These are phyloP conservation scores for Glyphotaelius pellucidus DNA, from an alignment of 2,888 invertebrate species.

Conservation along the genomic window DNA sequence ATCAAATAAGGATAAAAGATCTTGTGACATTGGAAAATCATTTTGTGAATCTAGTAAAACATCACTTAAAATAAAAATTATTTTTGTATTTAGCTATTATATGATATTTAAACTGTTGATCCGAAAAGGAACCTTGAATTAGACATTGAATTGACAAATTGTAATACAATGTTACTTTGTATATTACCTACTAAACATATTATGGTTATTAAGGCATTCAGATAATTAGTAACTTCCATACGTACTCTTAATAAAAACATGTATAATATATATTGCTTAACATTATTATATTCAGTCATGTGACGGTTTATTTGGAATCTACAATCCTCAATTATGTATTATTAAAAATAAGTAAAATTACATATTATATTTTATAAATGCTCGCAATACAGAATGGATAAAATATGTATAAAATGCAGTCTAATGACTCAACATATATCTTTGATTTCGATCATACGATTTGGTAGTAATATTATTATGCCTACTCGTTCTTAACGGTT, in stretches of 20 bases:
- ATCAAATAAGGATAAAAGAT: not conserved
- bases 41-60: not conserved
- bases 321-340: constrained; percentile 10
- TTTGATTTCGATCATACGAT: constrained; percentile 17
- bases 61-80: not conserved
- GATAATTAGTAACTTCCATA: constrained; percentile 59
- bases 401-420: constrained; percentile 34
- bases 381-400: constrained; percentile 32
- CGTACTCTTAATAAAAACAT: constrained; percentile 50
- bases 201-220: constrained; percentile 50
- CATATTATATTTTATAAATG: constrained; percentile 39
- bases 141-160: not conserved
- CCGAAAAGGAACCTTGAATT: not conserved
- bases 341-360: not conserved
- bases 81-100: not conserved
- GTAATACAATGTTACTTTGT: constrained; percentile 18
- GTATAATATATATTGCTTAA: constrained; percentile 37
- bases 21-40: not conserved
- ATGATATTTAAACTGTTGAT: not conserved
- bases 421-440: constrained; percentile 23
- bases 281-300: constrained; percentile 56
- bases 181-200: not conserved
- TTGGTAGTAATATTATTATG: not conserved
- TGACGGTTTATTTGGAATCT: constrained; percentile 49
- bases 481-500: constrained; percentile 45